Percentiles rank a stretch among this genome's conserved stretches.
phyloP scores from a whole-genome alignment of 2,113 vertebrate species.

The Brachionichthys hirsutus region DNA sequence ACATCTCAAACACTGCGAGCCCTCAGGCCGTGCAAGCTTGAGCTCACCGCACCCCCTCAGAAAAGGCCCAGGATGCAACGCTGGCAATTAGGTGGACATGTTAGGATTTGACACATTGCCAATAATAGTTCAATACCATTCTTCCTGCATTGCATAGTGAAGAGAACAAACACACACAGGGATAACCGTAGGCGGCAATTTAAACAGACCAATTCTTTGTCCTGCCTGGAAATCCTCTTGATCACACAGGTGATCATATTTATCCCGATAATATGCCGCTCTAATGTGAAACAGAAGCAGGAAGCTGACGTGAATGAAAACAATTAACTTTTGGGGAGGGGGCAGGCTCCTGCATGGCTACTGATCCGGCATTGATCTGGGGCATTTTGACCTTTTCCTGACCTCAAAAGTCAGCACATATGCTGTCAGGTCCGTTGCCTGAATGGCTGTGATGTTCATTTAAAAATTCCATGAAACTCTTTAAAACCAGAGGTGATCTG shows the following conservation, averaged over 20 bases:
- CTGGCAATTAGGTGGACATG: slow-evolving; percentile 27
- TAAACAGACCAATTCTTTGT: slow-evolving; percentile 33
- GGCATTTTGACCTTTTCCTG: slow-evolving; percentile 20
- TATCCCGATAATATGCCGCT: slow-evolving; percentile 16
- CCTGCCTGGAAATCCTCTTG: slow-evolving; percentile 14
- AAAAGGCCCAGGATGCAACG: slow-evolving; percentile 21
- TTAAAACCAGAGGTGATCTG: background rate
- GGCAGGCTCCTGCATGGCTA: slow-evolving; percentile 7
- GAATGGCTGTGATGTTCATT: background rate
- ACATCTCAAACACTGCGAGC: slow-evolving; percentile 35
- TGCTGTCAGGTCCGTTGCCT: background rate
- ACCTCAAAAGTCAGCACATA: slow-evolving; percentile 2
- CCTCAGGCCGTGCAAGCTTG: slow-evolving; percentile 24
- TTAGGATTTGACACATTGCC: background rate
- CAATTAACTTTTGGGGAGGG: background rate
- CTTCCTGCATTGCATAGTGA: background rate
- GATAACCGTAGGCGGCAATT: slow-evolving; percentile 8
- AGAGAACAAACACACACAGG: slow-evolving; percentile 11
- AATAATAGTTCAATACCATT: background rate
- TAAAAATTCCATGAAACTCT: background rate
- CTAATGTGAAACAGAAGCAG: slow-evolving; percentile 25
- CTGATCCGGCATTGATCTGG: slow-evolving; percentile 16
- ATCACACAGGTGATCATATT: slow-evolving; percentile 36
- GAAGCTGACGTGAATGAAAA: background rate
- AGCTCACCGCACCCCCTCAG: slow-evolving; percentile 4